Base-by-base conservation (phyloP, 1,140 invertebrate species). In the Sipha flava region DNA sequence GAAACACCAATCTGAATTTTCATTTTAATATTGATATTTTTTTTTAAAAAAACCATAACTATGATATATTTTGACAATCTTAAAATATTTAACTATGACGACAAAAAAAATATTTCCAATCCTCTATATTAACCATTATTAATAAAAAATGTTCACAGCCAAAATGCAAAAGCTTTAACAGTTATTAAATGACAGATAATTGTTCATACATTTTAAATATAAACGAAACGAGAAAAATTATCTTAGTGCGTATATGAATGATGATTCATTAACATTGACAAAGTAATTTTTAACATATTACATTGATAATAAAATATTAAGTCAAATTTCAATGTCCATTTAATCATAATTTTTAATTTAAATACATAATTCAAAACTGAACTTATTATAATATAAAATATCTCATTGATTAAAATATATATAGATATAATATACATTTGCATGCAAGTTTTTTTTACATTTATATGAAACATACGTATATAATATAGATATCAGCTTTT, bases 171-270 rank as follows among this genome's bases (percentile, higher is more conserved):
- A 43, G 37, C 59, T n/a, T 31, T 40, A 66, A n/a, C n/a, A n/a
- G n/a, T n/a, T n/a, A n/a, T n/a, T n/a, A n/a, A n/a, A n/a, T n/a
- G n/a, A n/a, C n/a, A n/a, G n/a, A n/a, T n/a, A n/a, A n/a, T n/a
- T n/a, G n/a, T n/a, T n/a, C 37, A 40, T 10, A 4, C 5, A 40
- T 6, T 6, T 40, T 10, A 10, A 40, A 40, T 10, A 10, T 10
- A 5, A 59, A 14, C 16, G 45, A 34, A 49, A 7, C 37, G 37
- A 47, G 29, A 54, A 75, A 72, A 77, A 77, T 37, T 52, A 57
- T 77, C 73, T 59, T 77, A 59, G 59, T 34, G 52, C 31, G 52
- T 77, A 77, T 59, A 59, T 77, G 73, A 52, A 43, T 23, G 72
- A 34, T 23, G 6, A 49, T 31, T 49, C 26, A 52, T 77, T 47